Percentiles rank a stretch among this genome's conserved stretches.
phyloP scores from a whole-genome alignment of 2,797 vertebrate species.

The Numenius phaeopus region DNA sequence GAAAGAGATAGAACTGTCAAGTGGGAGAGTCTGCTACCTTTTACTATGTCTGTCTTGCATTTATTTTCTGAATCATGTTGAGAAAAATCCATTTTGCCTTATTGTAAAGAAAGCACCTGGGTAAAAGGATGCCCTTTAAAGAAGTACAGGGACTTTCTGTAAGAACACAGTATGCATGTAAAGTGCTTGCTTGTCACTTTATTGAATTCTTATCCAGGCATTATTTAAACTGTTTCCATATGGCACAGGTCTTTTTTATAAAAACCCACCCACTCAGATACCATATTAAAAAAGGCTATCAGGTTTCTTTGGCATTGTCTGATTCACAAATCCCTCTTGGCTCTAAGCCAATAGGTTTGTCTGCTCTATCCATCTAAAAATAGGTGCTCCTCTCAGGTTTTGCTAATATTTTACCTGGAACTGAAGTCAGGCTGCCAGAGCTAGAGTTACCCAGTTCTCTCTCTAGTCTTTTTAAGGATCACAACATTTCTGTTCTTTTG shows the following conservation, averaged over 20 bases:
- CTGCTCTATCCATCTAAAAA: conserved; percentile 54
- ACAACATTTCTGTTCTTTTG: not conserved
- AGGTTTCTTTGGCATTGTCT: conserved; percentile 34
- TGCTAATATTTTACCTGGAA: conserved; percentile 72
- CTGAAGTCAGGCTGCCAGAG: conserved; percentile 47
- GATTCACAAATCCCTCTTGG: conserved; percentile 37
- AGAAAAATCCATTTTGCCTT: not conserved
- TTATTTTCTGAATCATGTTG: not conserved
- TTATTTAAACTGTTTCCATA: conserved; percentile 42
- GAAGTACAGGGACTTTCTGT: not conserved
- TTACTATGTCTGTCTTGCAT: not conserved
- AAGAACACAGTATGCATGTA: not conserved
- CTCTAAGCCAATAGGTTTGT: conserved; percentile 35
- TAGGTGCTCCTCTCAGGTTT: conserved; percentile 62
- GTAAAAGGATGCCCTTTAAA: not conserved
- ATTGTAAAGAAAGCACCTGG: not conserved
- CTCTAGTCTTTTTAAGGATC: not conserved
- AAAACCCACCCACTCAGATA: conserved; percentile 41
- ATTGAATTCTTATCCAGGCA: not conserved
- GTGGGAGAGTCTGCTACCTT: not conserved
- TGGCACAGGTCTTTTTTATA: conserved; percentile 3
- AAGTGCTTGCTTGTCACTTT: not conserved
- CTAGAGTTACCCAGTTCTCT: conserved; percentile 44
- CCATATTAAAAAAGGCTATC: conserved; percentile 32
- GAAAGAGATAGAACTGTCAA: not conserved